These are phyloP conservation scores for Strix occidentalis DNA, from an alignment of 2,797 vertebrate species.

Conservation along the genomic window DNA sequence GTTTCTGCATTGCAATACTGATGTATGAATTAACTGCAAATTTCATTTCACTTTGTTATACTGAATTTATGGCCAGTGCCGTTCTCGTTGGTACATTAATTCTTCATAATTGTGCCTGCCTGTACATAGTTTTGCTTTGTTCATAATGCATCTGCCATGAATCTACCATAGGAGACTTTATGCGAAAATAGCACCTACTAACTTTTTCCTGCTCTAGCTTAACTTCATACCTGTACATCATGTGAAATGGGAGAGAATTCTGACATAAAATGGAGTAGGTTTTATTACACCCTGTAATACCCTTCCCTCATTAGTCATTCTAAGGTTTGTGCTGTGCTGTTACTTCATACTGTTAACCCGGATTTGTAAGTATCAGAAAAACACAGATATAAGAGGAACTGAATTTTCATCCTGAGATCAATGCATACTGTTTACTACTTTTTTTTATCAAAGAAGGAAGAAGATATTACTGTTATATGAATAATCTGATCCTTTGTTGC, in stretches of 20 bases:
- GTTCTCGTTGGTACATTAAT: neutral
- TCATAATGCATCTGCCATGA: neutral
- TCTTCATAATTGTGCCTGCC: neutral
- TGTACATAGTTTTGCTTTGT: neutral
- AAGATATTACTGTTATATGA: neutral
- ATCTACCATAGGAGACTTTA: neutral
- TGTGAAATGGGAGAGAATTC: neutral
- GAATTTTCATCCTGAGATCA: neutral
- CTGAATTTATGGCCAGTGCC: neutral
- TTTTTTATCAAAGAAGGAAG: neutral
- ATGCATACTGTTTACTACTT: neutral
- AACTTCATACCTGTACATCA: neutral
- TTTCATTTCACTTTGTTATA: neutral
- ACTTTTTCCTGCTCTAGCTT: neutral
- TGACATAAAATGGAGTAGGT: neutral
- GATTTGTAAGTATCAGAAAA: neutral
- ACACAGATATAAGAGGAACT: neutral
- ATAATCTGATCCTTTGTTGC: neutral
- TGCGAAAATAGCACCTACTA: neutral
- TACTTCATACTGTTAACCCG: neutral
- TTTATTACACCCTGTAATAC: neutral
- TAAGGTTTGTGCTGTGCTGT: neutral
- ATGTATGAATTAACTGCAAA: neutral
- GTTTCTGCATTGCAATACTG: neutral
- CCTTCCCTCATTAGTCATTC: accelerated